phyloP scores from a whole-genome alignment of 2,888 invertebrate genomes.

The Amiota minor region DNA sequence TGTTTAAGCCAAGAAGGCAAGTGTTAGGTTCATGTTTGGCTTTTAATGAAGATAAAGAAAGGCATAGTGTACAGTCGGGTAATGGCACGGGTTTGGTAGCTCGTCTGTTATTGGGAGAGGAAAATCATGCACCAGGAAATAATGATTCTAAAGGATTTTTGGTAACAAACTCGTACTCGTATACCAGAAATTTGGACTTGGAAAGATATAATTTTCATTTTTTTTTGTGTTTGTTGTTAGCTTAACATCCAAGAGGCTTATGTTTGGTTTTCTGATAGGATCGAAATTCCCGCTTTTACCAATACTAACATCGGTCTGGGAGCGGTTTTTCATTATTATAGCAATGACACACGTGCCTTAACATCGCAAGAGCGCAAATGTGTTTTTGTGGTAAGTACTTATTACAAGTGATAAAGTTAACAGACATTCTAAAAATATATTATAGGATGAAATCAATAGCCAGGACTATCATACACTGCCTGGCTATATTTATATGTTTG shows the following conservation, averaged over 20 bases:
- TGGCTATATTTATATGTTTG: slow-evolving; percentile 61
- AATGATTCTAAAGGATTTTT: slow-evolving; percentile 50
- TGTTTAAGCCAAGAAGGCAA: slow-evolving; percentile 73
- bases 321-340: slow-evolving; percentile 56
- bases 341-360: slow-evolving; percentile 51
- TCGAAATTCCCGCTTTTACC: slow-evolving; percentile 50
- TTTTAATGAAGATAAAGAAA: slow-evolving; percentile 69
- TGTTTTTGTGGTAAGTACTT: slow-evolving; percentile 53
- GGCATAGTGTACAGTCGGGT: slow-evolving; percentile 49
- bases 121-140: slow-evolving; percentile 53
- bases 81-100: slow-evolving; percentile 52
- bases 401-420: background rate
- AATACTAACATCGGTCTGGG: slow-evolving; percentile 53
- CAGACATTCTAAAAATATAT: background rate
- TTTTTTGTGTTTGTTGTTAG: slow-evolving; percentile 33
- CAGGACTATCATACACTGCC: slow-evolving; percentile 53
- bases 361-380: slow-evolving; percentile 56
- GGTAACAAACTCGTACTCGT: slow-evolving; percentile 32
- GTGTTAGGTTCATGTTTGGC: slow-evolving; percentile 73
- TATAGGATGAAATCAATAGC: slow-evolving; percentile 54
- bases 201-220: background rate
- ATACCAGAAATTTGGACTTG: background rate
- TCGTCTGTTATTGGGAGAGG: slow-evolving; percentile 51
- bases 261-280: slow-evolving; percentile 57
- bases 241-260: slow-evolving; percentile 54